Evolutionary conservation across 2,113 vertebrate species (phyloP).

Genomic region (Callionymus lyra): DNA sequence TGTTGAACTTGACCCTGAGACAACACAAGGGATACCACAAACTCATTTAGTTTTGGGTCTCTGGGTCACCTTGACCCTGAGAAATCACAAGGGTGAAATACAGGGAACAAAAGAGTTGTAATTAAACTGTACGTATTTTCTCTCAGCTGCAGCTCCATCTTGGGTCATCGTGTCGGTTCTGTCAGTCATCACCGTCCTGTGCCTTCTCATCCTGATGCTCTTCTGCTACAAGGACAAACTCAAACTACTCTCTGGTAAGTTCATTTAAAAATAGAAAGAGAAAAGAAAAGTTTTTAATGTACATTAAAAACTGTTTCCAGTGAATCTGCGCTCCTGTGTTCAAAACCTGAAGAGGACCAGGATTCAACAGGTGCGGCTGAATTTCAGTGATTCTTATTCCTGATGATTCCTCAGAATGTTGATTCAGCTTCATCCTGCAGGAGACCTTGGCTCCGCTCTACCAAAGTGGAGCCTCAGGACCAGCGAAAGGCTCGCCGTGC

Average conservation of each 20-base stretch:
- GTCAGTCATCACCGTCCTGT: constrained; percentile 59
- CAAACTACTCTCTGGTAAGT: constrained; percentile 56
- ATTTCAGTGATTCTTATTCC: not conserved
- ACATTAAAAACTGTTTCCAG: constrained; percentile 26
- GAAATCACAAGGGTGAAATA: too few relatives aligned
- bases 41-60: too few relatives aligned
- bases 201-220: constrained; percentile 62
- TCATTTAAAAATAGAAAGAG: too few relatives aligned
- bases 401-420: not conserved
- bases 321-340: constrained; percentile 66
- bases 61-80: too few relatives aligned
- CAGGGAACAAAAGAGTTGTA: constrained; percentile 5
- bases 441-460: constrained; percentile 64
- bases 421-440: constrained; percentile 19
- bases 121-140: constrained; percentile 1
- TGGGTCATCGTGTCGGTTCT: constrained; percentile 66
- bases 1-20: too few relatives aligned
- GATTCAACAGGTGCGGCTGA: constrained; percentile 64
- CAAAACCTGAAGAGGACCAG: constrained; percentile 70
- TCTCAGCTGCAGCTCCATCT: constrained; percentile 41
- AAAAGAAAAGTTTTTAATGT: too few relatives aligned
- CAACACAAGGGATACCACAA: too few relatives aligned
- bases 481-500: constrained; percentile 39
- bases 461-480: constrained; percentile 36
- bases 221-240: constrained; percentile 73